A percentile compares a stretch with the other conserved stretches of the same genome.
Conservation (phyloP, 2,797 vertebrate species). For the Antennarius maculatus region DNA sequence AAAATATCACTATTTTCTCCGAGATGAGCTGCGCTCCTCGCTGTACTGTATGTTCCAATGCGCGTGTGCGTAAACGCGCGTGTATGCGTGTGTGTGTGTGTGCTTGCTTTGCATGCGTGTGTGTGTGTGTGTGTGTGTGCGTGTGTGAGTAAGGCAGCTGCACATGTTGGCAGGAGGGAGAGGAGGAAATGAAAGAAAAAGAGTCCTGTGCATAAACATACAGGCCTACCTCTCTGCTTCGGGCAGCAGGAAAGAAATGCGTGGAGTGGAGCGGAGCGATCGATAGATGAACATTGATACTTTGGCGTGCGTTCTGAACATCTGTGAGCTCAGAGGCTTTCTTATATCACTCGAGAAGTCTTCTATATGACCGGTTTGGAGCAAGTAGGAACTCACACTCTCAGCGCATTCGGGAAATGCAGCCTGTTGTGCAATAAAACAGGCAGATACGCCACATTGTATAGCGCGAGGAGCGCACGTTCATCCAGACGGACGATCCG, state of each 20-base stretch:
- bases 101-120: slow-evolving; percentile 3
- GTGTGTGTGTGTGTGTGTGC: slow-evolving; percentile 19
- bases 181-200: slow-evolving; percentile 77
- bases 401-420: slow-evolving; percentile 45
- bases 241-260: slow-evolving; percentile 44
- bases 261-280: slow-evolving; percentile 38
- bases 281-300: slow-evolving; percentile 46
- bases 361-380: slow-evolving; percentile 27
- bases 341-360: slow-evolving; percentile 19
- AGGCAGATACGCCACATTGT: slow-evolving; percentile 80
- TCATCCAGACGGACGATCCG: slow-evolving; percentile 62
- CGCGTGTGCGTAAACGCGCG: too few species aligned
- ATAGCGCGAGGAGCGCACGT: slow-evolving; percentile 69
- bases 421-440: slow-evolving; percentile 76
- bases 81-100: too few species aligned
- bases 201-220: slow-evolving; percentile 65
- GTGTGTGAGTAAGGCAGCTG: slow-evolving; percentile 50
- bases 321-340: slow-evolving; percentile 24
- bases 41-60: slow-evolving; percentile 31
- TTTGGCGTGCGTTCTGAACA: slow-evolving; percentile 47
- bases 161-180: slow-evolving; percentile 76
- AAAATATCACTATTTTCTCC: slow-evolving; percentile 45
- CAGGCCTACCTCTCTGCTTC: slow-evolving; percentile 64
- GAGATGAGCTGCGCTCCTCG: slow-evolving; percentile 23
- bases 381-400: slow-evolving; percentile 54